Percentiles rank a stretch among this genome's conserved stretches.
phyloP scores from a whole-genome alignment of 1,140 invertebrate species.

The Drosophila kikkawai region DNA sequence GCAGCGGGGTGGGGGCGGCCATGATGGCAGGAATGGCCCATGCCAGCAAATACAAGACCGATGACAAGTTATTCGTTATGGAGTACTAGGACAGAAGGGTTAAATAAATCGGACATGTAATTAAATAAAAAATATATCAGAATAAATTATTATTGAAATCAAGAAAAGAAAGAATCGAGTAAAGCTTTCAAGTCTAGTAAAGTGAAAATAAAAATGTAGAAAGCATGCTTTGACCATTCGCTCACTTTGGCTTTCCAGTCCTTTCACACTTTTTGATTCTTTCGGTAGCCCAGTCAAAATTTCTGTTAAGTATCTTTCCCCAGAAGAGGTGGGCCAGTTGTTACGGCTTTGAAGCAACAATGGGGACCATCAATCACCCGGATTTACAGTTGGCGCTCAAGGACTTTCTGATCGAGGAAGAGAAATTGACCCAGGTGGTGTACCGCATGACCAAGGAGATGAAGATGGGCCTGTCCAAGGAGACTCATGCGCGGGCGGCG shows the following conservation, averaged over 20 bases:
- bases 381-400: slow-evolving; percentile 33
- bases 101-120: neutral
- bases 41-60: slow-evolving; percentile 26
- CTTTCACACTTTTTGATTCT: neutral
- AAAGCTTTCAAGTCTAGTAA: too few relatives aligned
- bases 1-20: slow-evolving; percentile 63
- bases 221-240: neutral
- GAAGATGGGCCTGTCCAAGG: slow-evolving; percentile 91
- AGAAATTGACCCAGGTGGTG: slow-evolving; percentile 91
- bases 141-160: neutral
- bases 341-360: neutral
- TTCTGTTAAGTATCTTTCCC: neutral
- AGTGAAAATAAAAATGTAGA: neutral
- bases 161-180: neutral
- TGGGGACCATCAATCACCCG: slow-evolving; percentile 4
- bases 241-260: neutral
- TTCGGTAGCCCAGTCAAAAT: slow-evolving; percentile 4
- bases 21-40: slow-evolving; percentile 57
- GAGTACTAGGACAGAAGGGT: slow-evolving; percentile 2
- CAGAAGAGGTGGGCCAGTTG: neutral
- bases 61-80: slow-evolving; percentile 33
- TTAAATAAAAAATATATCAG: neutral
- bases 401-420: slow-evolving; percentile 85
- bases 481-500: slow-evolving; percentile 90
- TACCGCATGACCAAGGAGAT: slow-evolving; percentile 91